A percentile compares a stretch with the other conserved stretches of the same genome.
Evolutionary conservation across 2,113 vertebrate genomes (phyloP).

Genomic region (Callaeas wilsoni): DNA sequence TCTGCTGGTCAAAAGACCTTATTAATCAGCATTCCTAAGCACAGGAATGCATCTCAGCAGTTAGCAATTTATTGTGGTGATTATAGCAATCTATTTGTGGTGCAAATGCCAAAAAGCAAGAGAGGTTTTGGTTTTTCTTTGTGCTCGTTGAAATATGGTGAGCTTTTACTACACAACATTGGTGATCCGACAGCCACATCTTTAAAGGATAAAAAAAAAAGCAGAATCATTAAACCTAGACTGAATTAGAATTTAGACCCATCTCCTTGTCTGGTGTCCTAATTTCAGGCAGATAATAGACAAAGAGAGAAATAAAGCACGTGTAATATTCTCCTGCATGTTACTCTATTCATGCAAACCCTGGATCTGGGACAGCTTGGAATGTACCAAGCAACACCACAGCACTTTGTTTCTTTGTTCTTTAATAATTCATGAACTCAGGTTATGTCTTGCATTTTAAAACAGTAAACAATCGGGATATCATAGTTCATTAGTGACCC

Average conservation of each 20-base stretch:
- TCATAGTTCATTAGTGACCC: not conserved
- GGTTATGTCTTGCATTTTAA: not conserved
- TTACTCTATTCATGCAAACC: not conserved
- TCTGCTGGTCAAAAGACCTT: not conserved
- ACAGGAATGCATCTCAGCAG: slow-evolving; percentile 26
- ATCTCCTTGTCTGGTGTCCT: not conserved
- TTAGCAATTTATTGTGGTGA: not conserved
- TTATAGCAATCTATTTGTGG: not conserved
- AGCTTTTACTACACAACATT: not conserved
- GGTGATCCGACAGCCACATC: not conserved
- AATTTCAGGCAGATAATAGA: not conserved
- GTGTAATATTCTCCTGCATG: not conserved
- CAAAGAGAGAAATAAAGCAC: not conserved
- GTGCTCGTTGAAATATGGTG: not conserved
- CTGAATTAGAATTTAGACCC: not conserved
- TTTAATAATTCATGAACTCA: not conserved
- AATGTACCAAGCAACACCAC: rapidly evolving
- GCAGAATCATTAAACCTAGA: not conserved
- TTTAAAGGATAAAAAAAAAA: not conserved
- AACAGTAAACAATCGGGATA: not conserved
- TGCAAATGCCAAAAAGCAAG: slow-evolving; percentile 1
- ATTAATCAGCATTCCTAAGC: slow-evolving; percentile 33
- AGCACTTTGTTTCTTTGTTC: not conserved
- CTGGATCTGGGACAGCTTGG: not conserved
- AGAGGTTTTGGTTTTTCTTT: not conserved